phyloP scores from a whole-genome alignment of 2,113 vertebrate genomes.

The Aix galericulata region DNA sequence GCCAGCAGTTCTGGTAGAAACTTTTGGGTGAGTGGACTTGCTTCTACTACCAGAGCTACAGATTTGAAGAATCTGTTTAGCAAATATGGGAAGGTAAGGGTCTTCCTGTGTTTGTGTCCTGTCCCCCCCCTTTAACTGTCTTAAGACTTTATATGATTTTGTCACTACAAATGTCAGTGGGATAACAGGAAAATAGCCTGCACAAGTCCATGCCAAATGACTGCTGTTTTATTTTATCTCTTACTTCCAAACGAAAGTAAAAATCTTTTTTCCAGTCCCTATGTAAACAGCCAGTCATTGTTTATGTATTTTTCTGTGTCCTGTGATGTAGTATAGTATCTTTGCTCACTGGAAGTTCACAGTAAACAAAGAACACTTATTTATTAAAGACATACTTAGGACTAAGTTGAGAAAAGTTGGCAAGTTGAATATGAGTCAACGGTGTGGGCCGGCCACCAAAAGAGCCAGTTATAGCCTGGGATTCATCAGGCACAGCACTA shows the following conservation, averaged over 20 bases:
- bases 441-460: too few relatives aligned
- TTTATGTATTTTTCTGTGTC: not conserved
- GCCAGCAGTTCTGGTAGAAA: conserved; percentile 83
- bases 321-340: not conserved
- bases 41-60: conserved; percentile 95
- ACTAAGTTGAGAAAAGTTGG: not conserved
- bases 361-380: not conserved
- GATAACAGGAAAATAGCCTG: not conserved
- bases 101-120: not conserved
- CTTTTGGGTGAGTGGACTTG: conserved; percentile 98
- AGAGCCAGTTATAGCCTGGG: not conserved
- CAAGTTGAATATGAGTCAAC: too few relatives aligned
- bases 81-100: conserved; percentile 93
- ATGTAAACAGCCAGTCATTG: not conserved
- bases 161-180: not conserved
- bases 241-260: not conserved
- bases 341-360: not conserved
- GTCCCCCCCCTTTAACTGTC: not conserved
- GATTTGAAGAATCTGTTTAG: conserved; percentile 97
- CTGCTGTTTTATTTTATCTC: not conserved
- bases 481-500: not conserved
- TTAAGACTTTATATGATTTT: not conserved
- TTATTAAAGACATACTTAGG: not conserved
- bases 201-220: rapidly evolving
- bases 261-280: not conserved